phyloP scores from a whole-genome alignment of 2,797 vertebrate species.

The Apodemus agrarius region DNA sequence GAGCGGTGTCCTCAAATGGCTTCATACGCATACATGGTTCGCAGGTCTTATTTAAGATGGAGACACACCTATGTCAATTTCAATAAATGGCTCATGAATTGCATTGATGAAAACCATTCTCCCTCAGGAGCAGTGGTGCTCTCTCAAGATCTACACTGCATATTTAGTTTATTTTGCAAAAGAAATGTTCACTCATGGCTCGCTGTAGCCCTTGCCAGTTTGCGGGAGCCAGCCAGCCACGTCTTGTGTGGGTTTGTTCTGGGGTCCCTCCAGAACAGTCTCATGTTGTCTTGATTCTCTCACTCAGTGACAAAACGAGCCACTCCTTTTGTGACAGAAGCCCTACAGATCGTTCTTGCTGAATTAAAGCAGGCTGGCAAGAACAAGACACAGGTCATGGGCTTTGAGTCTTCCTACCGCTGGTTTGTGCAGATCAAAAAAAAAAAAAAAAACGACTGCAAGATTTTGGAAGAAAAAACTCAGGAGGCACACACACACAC shows the following conservation, averaged over 20 bases:
- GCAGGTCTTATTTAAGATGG: background rate
- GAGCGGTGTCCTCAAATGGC: background rate
- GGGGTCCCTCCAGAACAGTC: background rate
- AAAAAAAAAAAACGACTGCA: too few species aligned
- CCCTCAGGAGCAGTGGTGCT: rapidly evolving
- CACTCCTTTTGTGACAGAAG: conserved; percentile 6
- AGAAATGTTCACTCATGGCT: background rate
- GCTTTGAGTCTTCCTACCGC: conserved; percentile 11
- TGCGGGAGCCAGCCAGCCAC: background rate
- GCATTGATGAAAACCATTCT: background rate
- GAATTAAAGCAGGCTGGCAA: background rate
- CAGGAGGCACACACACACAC: background rate
- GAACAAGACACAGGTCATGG: background rate
- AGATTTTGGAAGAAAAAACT: background rate
- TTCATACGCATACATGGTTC: rapidly evolving
- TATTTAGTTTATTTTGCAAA: background rate
- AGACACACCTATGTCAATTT: background rate
- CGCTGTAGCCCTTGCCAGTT: background rate
- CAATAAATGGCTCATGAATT: background rate
- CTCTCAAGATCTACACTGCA: background rate
- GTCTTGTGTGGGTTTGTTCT: too few species aligned
- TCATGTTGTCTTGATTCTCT: background rate
- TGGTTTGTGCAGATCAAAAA: conserved; percentile 34
- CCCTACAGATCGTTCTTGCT: background rate
- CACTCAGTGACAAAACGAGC: background rate